Base-by-base conservation (phyloP, 2,113 vertebrate genomes). In the Crotalus tigris region DNA sequence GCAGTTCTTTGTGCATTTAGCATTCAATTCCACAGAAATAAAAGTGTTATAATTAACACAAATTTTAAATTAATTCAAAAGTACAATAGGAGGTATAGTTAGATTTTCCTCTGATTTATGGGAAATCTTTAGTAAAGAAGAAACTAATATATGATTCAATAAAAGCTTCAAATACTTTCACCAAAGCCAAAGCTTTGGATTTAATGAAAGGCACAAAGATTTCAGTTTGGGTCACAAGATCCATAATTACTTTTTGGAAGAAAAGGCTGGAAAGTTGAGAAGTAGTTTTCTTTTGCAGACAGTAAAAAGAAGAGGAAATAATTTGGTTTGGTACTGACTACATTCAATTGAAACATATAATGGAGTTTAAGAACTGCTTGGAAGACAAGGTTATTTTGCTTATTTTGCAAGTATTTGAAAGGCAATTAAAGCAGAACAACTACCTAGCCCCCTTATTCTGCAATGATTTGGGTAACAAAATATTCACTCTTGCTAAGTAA, bases 341-440 rank as follows among this genome's bases (percentile, higher is more conserved):
- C 94, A 93, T 97, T 96, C 96, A 96, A 93, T 93, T 93, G 90
- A 95, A 95, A 92, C 92, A 93, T 91, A 81, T 89, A 95, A 95
- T 39, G 51, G 58, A 91, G 95, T 57, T 55, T 0, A 6, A 95
- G 92, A 95, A 92, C 0, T 89, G 54, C 88, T 91, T 51, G 69
- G 55, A 89, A 54, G 53, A 89, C 24, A 54, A 69, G 69, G 33
- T 91, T 93, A 94, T 94, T 87, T 51, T 85, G 49, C 19, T 44
- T 0, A 1, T 87, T 87, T 55, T 12, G 64, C 29, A 95, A 94
- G 93, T 7, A 49, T 95, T 87, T 91, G 91, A 94, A 96, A 95
- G 26, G 90, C 93, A 97, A 97, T 96, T 96, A 97, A 97, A 97
- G 95, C 90, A 93, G 53, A 93, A 95, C 15, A 92, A 44, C 44